Evolutionary conservation across 2,888 invertebrate species (phyloP).

Genomic region (Spodoptera picta): DNA sequence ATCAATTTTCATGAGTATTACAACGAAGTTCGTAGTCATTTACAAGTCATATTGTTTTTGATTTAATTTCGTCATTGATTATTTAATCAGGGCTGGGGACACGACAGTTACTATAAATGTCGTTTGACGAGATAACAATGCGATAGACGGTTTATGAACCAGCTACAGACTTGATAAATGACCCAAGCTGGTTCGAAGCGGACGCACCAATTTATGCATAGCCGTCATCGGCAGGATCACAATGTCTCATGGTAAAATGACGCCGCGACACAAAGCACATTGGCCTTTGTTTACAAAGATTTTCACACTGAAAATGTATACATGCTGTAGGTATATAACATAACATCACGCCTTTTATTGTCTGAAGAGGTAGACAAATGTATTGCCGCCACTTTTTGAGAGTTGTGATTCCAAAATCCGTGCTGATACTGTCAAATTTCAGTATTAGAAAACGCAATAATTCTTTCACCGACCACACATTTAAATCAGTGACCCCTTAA

Average conservation of each 20-base stretch:
- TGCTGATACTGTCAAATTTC: too few relatives aligned
- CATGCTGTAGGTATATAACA: too few relatives aligned
- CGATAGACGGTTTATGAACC: slow-evolving; percentile 82
- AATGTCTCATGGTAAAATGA: slow-evolving; percentile 56
- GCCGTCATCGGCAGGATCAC: slow-evolving; percentile 76
- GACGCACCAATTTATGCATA: slow-evolving; percentile 76
- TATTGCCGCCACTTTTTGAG: too few relatives aligned
- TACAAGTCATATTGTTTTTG: too few relatives aligned
- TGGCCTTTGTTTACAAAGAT: slow-evolving; percentile 28
- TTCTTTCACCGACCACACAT: too few relatives aligned
- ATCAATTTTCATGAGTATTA: too few relatives aligned
- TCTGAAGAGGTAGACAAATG: too few relatives aligned
- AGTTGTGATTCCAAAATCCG: too few relatives aligned
- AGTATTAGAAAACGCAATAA: too few relatives aligned
- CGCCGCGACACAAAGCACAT: slow-evolving; percentile 34
- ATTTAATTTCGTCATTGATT: slow-evolving; percentile 64
- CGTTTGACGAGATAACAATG: slow-evolving; percentile 80
- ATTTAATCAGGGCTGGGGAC: slow-evolving; percentile 72
- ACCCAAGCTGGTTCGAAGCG: slow-evolving; percentile 66
- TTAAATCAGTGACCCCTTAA: too few relatives aligned
- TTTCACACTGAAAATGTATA: slow-evolving; percentile 1
- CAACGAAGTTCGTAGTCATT: too few relatives aligned
- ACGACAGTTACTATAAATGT: slow-evolving; percentile 80
- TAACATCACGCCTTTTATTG: too few relatives aligned
- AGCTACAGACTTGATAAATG: slow-evolving; percentile 79